Conservation (phyloP, 2,888 invertebrate genomes). For the Abrostola tripartita region DNA sequence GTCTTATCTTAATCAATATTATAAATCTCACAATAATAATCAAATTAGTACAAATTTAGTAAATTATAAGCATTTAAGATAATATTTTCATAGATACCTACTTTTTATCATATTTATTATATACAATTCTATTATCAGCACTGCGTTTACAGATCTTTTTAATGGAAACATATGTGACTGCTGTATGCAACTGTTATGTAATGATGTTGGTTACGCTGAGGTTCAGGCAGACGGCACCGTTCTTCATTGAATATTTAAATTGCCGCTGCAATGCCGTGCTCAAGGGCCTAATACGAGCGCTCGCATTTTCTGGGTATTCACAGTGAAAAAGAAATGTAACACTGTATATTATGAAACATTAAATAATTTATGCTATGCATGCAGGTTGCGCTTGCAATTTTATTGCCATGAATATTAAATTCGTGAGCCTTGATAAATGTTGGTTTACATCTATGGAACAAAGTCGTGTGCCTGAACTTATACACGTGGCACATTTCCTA, state of each 20-base stretch:
- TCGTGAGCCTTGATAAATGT: no score
- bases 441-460: no score
- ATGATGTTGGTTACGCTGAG: neutral
- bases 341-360: neutral
- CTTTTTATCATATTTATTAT: slow-evolving; percentile 10
- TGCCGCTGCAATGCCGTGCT: slow-evolving; percentile 1
- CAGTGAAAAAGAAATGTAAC: neutral
- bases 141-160: neutral
- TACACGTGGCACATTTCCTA: no score
- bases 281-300: neutral
- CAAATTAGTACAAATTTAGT: slow-evolving; percentile 38
- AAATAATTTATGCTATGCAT: no score
- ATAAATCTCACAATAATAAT: slow-evolving; percentile 8
- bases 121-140: neutral
- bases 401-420: no score
- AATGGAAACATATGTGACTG: neutral
- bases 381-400: no score
- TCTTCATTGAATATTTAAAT: neutral
- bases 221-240: neutral
- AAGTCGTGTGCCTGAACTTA: no score
- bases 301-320: neutral
- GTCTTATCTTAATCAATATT: slow-evolving; percentile 1
- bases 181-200: neutral
- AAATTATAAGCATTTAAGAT: slow-evolving; percentile 16
- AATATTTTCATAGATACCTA: slow-evolving; percentile 11